phyloP scores from a whole-genome alignment of 2,888 invertebrate species.

The Folsomia manolachei region DNA sequence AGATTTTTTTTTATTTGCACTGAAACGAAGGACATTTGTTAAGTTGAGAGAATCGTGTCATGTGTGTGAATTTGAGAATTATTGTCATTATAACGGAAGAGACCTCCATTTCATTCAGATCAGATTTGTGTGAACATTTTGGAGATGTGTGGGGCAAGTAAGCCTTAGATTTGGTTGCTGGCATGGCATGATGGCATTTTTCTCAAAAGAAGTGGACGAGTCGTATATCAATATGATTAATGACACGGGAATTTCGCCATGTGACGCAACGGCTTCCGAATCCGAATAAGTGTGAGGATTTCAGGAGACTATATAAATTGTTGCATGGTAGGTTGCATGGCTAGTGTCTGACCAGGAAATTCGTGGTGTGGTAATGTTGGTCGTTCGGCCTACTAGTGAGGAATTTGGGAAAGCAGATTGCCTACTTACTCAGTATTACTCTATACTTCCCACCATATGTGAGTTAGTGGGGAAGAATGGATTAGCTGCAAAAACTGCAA shows the following conservation, averaged over 20 bases:
- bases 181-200: constrained; percentile 2
- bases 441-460: neutral
- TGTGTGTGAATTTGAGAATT: constrained; percentile 2
- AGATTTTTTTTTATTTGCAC: neutral
- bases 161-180: neutral
- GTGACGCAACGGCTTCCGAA: constrained; percentile 1
- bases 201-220: neutral
- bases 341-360: neutral
- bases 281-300: neutral
- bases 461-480: neutral
- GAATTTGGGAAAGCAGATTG: neutral
- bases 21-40: neutral
- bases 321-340: no score
- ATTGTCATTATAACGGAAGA: constrained; percentile 4
- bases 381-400: no score
- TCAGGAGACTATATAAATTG: neutral
- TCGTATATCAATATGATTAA: constrained; percentile 21
- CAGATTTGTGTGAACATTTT: neutral
- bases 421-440: neutral
- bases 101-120: neutral
- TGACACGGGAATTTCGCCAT: constrained; percentile 2
- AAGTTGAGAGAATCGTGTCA: neutral
- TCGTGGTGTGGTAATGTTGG: neutral
- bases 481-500: neutral
- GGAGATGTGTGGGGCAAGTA: neutral